Base-by-base conservation (phyloP, 2,888 invertebrate species). In the Drosophila helvetica region DNA sequence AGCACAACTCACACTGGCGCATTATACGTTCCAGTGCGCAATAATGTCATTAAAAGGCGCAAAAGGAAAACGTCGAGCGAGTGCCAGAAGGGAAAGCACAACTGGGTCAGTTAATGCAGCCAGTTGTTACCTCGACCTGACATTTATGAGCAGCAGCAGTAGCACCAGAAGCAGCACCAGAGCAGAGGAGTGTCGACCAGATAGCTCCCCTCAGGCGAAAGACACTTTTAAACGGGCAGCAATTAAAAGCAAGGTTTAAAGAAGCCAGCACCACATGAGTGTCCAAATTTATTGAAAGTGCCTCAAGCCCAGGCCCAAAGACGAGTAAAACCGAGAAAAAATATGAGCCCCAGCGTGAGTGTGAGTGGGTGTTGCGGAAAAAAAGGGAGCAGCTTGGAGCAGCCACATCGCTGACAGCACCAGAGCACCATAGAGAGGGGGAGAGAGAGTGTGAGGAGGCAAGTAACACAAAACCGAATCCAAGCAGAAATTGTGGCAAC, bases 11-110 rank as follows among this genome's bases (percentile, higher is more conserved):
- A 57, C 72, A 72, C 74, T 82, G 82, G 76, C 79, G 81, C 86
- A 86, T 89, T 88, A 89, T 78, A 71, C 87, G 79, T 77, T 84
- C 79, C 88, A 83, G 74, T 89, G 87, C 89, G 81, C 86, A 89
- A 87, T 89, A 89, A 89, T 89, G 83, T 84, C 87, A 89, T 89
- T 89, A 89, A 79, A 81, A 75, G 70, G 53, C 64, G 69, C 75
- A 57, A 61, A 63, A 56, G 54, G 25, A 56, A 30, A 25, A 18
- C 27, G 48, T 53, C 56, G 22, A 42, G 42, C 50, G 47, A 48
- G 52, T 33, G 55, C 63, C 53, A 10, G 66, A 48, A 58, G 45
- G 67, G 47, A 72, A 72, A 42, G 70, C 75, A 78, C 70, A 83
- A 85, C 78, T 82, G 85, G 83, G 85, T 82, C 85, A 83, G 77